A percentile compares a stretch with the other conserved stretches of the same genome.
Evolutionary conservation across 2,888 invertebrate species (phyloP).

Genomic region (Drosophila vallismaia): DNA sequence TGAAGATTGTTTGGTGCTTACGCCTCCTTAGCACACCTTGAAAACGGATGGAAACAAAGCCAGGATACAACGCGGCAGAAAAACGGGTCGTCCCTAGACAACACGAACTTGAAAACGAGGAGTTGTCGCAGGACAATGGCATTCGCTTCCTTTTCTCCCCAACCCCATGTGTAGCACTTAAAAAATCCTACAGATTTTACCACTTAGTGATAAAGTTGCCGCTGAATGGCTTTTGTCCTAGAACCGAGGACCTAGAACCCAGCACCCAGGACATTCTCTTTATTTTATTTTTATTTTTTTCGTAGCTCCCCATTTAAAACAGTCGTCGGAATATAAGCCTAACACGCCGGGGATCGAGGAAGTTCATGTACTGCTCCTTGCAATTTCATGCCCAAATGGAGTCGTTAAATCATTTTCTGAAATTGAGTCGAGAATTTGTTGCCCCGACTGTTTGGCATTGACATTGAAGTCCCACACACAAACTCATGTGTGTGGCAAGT

Average conservation of each 20-base stretch:
- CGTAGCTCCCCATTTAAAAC: constrained; percentile 45
- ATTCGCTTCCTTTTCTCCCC: constrained; percentile 7
- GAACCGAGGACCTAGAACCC: constrained; percentile 22
- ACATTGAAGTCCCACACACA: constrained; percentile 46
- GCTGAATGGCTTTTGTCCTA: constrained; percentile 70
- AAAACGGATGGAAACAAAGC: constrained; percentile 55
- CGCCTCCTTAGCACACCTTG: constrained; percentile 79
- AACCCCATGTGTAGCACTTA: constrained; percentile 56
- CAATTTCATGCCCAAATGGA: constrained; percentile 80
- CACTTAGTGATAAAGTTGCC: constrained; percentile 75
- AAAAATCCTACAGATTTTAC: constrained; percentile 78
- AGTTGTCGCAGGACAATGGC: constrained; percentile 43
- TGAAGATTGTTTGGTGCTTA: constrained; percentile 80
- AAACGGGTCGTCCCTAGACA: constrained; percentile 37
- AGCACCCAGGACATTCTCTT: constrained; percentile 22
- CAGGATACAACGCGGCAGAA: constrained; percentile 10
- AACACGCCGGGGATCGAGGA: constrained; percentile 26
- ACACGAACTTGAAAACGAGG: constrained; percentile 47
- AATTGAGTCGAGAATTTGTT: constrained; percentile 69
- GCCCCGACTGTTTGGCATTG: constrained; percentile 56
- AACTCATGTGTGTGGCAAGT: constrained; percentile 20
- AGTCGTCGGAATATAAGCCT: constrained; percentile 60
- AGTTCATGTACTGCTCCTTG: constrained; percentile 48
- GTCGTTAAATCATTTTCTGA: constrained; percentile 80
- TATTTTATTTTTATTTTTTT: constrained; percentile 13